Conservation (phyloP, 2,113 vertebrate genomes). For the Mastomys coucha region DNA sequence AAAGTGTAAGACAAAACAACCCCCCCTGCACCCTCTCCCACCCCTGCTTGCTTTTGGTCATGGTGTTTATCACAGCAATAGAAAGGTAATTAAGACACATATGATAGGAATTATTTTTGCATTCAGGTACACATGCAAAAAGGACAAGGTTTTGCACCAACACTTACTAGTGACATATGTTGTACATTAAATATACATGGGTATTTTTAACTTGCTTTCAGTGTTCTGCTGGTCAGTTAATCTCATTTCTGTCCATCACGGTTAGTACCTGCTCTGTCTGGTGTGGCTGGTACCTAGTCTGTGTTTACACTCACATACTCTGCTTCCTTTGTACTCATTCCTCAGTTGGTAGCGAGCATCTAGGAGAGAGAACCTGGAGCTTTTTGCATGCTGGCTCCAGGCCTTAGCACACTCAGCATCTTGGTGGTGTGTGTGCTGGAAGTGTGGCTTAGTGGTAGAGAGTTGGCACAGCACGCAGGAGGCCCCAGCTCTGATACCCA, state of each 20-base stretch:
- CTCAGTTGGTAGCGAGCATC: background rate
- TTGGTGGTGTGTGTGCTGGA: background rate
- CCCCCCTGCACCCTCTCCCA: too few relatives aligned
- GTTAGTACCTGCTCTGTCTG: background rate
- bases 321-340: background rate
- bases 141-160: background rate
- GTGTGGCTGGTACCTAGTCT: background rate
- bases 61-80: background rate
- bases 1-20: background rate
- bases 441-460: background rate
- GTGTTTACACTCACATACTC: background rate
- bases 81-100: background rate
- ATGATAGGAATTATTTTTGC: background rate
- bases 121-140: background rate
- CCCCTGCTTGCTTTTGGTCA: background rate
- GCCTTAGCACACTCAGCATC: background rate
- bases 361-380: background rate
- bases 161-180: background rate
- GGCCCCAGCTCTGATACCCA: background rate
- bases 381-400: background rate
- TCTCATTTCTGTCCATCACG: background rate
- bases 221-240: background rate
- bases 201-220: background rate
- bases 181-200: too few relatives aligned
- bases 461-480: background rate